phyloP scores from a whole-genome alignment of 2,888 invertebrate species.

The Nomada fabriciana region DNA sequence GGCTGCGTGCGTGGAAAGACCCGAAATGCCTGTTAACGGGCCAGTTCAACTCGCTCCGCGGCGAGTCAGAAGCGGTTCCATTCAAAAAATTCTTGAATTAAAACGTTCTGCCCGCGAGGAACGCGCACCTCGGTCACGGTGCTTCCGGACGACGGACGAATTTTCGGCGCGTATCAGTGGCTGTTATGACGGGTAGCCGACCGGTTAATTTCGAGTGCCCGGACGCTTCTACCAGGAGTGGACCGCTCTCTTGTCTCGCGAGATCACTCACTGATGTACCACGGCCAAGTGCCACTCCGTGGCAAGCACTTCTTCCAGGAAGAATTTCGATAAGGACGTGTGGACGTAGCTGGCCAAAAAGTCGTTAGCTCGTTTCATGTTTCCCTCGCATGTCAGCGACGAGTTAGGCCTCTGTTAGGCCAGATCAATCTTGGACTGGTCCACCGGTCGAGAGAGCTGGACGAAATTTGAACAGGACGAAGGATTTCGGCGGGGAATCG shows the following conservation, averaged over 20 bases:
- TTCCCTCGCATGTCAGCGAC: constrained; percentile 42
- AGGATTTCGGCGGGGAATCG: not conserved
- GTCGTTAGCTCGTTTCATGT: constrained; percentile 67
- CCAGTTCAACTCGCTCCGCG: constrained; percentile 28
- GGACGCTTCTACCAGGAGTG: constrained; percentile 38
- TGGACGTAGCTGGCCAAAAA: constrained; percentile 60
- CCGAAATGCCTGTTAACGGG: constrained; percentile 61
- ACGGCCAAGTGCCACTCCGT: constrained; percentile 62
- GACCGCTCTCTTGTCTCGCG: constrained; percentile 68
- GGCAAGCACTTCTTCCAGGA: constrained; percentile 74
- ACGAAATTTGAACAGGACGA: constrained; percentile 21
- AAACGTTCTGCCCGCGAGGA: constrained; percentile 29
- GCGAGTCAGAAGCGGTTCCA: constrained; percentile 42
- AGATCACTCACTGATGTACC: constrained; percentile 54
- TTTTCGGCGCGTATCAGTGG: constrained; percentile 53
- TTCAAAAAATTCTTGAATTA: constrained; percentile 60
- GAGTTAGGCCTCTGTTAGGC: constrained; percentile 42
- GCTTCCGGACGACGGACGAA: constrained; percentile 62
- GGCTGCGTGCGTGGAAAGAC: constrained; percentile 45
- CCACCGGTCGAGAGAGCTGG: not conserved
- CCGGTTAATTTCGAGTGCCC: constrained; percentile 67
- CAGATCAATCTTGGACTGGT: constrained; percentile 58
- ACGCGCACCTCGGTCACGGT: constrained; percentile 26
- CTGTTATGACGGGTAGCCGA: constrained; percentile 65
- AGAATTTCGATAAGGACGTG: constrained; percentile 76